Evolutionary conservation across 1,140 invertebrate genomes (phyloP), one percentile per base, ranked within the genome.

Genomic region (Carposina sasakii): DNA sequence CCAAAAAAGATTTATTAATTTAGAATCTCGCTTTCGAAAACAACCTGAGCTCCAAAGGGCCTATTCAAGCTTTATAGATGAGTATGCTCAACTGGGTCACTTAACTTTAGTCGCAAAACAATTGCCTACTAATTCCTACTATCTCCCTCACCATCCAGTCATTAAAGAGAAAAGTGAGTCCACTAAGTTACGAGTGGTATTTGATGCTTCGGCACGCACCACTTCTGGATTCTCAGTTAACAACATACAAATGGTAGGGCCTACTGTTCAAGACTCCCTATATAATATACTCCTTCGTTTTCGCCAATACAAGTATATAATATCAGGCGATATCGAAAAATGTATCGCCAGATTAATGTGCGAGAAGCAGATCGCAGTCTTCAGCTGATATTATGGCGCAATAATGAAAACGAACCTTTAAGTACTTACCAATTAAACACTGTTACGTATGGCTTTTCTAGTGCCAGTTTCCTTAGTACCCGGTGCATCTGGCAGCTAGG

Each of bases 371-470:
- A 69, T 63, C 60, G 54, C 12, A 58, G 71, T 52, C 61, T 62
- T 19, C 77, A 71, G 48, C 45, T 62, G 37, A 78, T 81, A 40
- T 39, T 84, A 13, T 85, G 71, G 74, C 50, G 67, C n/a, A 58
- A 65, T 1, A 48, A 52, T 37, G 40, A 61, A 52, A 50, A 10
- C 2, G 20, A 63, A 10, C 33, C 54, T 17, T 13, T 70, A 3
- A 26, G 54, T 28, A 63, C 52, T 10, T 63, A 65, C 10, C 52
- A 53, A 15, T 45, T 82, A 13, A 60, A 62, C 50, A 70, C 67
- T 13, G 30, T 62, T 12, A 70, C 61, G 22, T 63, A 67, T 30
- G 71, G 73, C 2, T 63, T 64, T 9, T 46, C 67, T 20, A 64
- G 63, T 16, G 65, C 76, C 12, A 66, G 72, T 17, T 83, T 62